Evolutionary conservation across 1,140 invertebrate species (phyloP), one percentile per base, ranked within the genome.

Genomic region (Sycophila sp.): DNA sequence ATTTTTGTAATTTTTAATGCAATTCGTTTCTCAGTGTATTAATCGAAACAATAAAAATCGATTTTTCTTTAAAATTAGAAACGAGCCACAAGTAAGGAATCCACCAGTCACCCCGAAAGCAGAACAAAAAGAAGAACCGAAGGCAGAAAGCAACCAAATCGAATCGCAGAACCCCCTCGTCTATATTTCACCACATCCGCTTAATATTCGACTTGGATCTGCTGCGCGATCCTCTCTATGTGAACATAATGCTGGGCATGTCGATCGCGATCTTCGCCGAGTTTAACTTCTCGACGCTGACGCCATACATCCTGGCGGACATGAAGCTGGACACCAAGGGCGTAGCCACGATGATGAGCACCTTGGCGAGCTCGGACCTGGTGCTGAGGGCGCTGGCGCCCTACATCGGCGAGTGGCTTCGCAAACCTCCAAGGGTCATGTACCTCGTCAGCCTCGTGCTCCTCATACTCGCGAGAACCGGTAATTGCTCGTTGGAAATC

Each of bases 201-300:
- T n/a, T n/a, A n/a, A n/a, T 89, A 28, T 89, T 89, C 70, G 89
- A 90, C 74, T 75, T 90, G 2, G 84, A 86, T 60, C 74, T 90
- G n/a, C 76, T 91, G 1, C 83, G 81, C 49, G 89, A 91, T 79
- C 84, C 86, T 8, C 79, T 87, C 56, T 90, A 89, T 69, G 80
- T 92, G 2, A 92, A 90, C 77, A 88, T 92, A 40, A 88, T 92
- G 82, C 70, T 91, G n/a, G 91, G 91, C 0, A 81, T 92, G 64
- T 90, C 90, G 0, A 78, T 92, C 2, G 91, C 91, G 0, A 88
- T 90, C 13, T 91, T 90, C 75, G 90, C 89, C 0, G 92, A 93
- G 77, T 86, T 91, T 2, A 92, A 92, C 76, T 92, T 92, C 75
- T 89, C 90, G 2, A 78, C 90, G 4, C 71, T 92, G 11, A 88